Conservation (phyloP, 2,888 invertebrate genomes). For the Apamea anceps region DNA sequence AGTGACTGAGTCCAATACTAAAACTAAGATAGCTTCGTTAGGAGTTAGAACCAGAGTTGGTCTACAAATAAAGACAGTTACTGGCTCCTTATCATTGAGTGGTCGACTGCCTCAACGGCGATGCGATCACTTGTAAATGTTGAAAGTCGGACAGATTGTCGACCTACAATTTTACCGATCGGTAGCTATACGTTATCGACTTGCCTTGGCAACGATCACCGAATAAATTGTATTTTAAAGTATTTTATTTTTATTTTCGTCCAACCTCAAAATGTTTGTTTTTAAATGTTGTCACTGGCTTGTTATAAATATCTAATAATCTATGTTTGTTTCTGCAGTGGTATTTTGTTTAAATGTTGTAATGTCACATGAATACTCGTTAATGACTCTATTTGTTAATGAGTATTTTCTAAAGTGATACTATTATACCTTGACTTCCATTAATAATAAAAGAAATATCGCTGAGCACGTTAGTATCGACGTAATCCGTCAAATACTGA, state of each 20-base stretch:
- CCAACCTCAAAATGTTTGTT: constrained; percentile 57
- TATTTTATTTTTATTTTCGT: constrained; percentile 61
- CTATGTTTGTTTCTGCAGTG: constrained; percentile 22
- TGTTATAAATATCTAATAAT: constrained; percentile 55
- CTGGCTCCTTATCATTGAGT: constrained; percentile 60
- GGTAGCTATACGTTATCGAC: constrained; percentile 63
- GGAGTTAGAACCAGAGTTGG: constrained; percentile 31
- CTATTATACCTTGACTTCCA: not conserved
- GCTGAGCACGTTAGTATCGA: not conserved
- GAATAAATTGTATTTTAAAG: constrained; percentile 61
- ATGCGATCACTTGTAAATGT: constrained; percentile 65
- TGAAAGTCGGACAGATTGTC: constrained; percentile 66
- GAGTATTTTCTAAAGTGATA: not conserved
- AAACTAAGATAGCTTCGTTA: constrained; percentile 56
- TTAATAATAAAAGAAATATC: not conserved
- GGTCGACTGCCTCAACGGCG: constrained; percentile 50
- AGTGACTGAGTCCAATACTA: constrained; percentile 39
- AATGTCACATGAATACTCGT: not conserved
- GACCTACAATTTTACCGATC: constrained; percentile 68
- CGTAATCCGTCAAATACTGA: not conserved
- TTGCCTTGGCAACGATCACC: constrained; percentile 65
- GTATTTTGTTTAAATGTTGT: not conserved
- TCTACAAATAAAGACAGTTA: constrained; percentile 59
- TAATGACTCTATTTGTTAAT: no score
- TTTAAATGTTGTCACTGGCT: constrained; percentile 34